phyloP scores from a whole-genome alignment of 2,113 vertebrate genomes.

The Alces alces region DNA sequence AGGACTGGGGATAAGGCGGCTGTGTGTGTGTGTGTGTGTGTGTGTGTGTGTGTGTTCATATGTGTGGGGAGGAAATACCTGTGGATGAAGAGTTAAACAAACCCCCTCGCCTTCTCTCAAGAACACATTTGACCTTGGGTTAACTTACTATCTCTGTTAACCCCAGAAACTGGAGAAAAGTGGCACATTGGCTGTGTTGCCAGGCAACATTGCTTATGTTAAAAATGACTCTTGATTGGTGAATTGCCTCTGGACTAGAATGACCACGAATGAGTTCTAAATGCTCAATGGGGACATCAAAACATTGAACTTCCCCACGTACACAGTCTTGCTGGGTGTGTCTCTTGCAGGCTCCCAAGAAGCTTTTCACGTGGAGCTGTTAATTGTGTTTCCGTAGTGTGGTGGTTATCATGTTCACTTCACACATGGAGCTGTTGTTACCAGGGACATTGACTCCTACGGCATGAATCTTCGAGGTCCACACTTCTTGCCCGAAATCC shows the following conservation, averaged over 20 bases:
- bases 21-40: not conserved
- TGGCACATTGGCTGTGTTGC: not conserved
- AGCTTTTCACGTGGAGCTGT: not conserved
- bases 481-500: not conserved
- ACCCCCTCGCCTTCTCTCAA: not conserved
- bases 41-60: not conserved
- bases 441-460: not conserved
- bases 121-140: not conserved
- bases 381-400: not conserved
- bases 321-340: not conserved
- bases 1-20: not conserved
- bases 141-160: not conserved
- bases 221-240: not conserved
- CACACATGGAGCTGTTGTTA: not conserved
- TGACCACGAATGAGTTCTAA: not conserved
- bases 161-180: not conserved
- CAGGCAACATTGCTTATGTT: not conserved
- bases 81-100: not conserved
- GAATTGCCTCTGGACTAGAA: not conserved
- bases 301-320: not conserved
- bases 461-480: not conserved
- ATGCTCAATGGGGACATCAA: accelerated
- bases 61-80: no score
- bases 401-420: no score
- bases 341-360: not conserved